These are phyloP conservation scores for Papilio dardanus DNA, from an alignment of 1,140 invertebrate genomes.

Conservation along the genomic window DNA sequence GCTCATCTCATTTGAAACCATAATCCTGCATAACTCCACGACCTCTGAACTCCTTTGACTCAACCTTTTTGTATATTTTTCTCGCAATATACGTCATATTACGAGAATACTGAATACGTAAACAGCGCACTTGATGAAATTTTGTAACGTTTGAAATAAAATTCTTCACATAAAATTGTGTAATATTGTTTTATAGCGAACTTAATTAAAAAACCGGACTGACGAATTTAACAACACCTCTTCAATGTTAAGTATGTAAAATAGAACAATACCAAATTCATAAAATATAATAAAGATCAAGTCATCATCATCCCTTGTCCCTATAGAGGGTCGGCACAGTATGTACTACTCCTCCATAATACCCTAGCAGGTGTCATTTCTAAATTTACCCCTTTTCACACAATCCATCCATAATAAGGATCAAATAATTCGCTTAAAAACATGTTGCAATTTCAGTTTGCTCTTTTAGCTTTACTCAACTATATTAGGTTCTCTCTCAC, in stretches of 20 bases:
- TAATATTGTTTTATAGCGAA: neutral
- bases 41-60: constrained; percentile 20
- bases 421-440: neutral
- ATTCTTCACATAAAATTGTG: neutral
- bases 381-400: too few species aligned
- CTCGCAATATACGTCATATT: constrained; percentile 17
- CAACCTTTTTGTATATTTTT: constrained; percentile 14
- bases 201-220: neutral
- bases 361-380: too few species aligned
- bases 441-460: neutral
- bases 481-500: neutral
- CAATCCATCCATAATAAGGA: too few species aligned
- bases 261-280: too few species aligned
- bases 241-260: too few species aligned
- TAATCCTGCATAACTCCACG: constrained; percentile 27
- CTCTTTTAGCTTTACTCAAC: neutral
- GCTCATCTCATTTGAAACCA: constrained; percentile 31
- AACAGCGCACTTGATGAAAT: constrained; percentile 10
- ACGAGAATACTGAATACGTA: constrained; percentile 8
- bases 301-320: too few species aligned
- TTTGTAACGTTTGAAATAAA: neutral
- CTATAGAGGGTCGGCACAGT: too few species aligned
- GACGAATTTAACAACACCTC: too few species aligned
- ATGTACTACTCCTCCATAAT: too few species aligned
- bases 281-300: too few species aligned